Evolutionary conservation across 2,113 vertebrate species (phyloP).

Genomic region (Chloropsis hardwickii): DNA sequence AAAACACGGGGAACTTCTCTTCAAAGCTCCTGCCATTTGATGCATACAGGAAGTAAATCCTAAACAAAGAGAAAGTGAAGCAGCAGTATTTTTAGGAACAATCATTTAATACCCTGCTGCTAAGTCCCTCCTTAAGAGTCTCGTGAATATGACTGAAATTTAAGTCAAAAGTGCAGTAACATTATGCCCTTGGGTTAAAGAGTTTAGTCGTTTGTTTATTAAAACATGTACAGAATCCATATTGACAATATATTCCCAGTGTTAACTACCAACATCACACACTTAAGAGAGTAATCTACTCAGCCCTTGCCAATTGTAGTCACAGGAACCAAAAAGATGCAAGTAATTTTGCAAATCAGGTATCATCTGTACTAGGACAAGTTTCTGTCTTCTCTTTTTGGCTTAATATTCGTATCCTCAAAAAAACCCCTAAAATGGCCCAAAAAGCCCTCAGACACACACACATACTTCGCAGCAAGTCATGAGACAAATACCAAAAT

Average conservation of each 20-base stretch:
- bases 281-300: background rate
- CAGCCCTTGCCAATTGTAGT: background rate
- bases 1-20: background rate
- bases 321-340: background rate
- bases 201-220: conserved; percentile 6
- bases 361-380: background rate
- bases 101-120: background rate
- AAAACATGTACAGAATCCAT: background rate
- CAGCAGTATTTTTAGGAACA: background rate
- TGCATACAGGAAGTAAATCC: background rate
- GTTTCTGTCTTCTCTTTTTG: background rate
- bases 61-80: background rate
- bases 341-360: background rate
- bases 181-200: background rate
- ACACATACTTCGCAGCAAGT: background rate
- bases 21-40: background rate
- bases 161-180: background rate
- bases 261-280: conserved; percentile 16
- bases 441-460: background rate
- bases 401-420: background rate
- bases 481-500: background rate
- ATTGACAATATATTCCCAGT: background rate
- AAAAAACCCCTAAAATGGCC: background rate
- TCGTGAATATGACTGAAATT: background rate
- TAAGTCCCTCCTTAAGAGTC: background rate